These are phyloP conservation scores for Thereuonema tuberculata DNA, from an alignment of 1,140 invertebrate genomes.

Conservation along the genomic window DNA sequence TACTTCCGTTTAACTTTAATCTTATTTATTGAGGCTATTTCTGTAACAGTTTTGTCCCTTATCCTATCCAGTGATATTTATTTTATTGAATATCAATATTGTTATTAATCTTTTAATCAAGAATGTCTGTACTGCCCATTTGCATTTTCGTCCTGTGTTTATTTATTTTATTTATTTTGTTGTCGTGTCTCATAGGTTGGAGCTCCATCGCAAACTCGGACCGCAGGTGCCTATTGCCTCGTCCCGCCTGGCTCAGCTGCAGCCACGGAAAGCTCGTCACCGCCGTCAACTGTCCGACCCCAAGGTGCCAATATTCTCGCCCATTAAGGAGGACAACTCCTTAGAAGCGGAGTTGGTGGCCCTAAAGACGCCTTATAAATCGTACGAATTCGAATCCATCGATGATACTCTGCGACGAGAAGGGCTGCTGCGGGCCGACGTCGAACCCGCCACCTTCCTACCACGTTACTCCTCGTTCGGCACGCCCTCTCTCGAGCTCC, in stretches of 20 bases:
- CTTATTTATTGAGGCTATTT: no score
- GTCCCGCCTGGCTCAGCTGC: slow-evolving; percentile 28
- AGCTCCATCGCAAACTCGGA: no score
- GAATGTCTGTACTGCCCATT: no score
- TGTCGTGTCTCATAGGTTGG: no score
- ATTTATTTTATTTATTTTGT: no score
- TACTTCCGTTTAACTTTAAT: no score
- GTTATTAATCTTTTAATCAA: no score
- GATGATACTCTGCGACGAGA: slow-evolving; percentile 26
- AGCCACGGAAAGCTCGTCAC: slow-evolving; percentile 30
- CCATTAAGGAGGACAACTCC: slow-evolving; percentile 40
- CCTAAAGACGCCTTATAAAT: slow-evolving; percentile 31
- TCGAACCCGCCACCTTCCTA: slow-evolving; percentile 1
- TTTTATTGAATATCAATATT: no score
- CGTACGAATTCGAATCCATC: slow-evolving; percentile 37
- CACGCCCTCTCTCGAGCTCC: slow-evolving; percentile 26
- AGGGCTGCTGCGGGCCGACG: slow-evolving; percentile 1
- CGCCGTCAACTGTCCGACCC: slow-evolving; percentile 39
- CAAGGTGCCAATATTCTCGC: slow-evolving; percentile 38
- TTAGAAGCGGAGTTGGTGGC: slow-evolving; percentile 32
- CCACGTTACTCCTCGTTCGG: slow-evolving; percentile 7
- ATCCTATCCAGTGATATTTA: no score
- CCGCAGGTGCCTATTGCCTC: no score
- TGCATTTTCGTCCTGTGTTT: no score
- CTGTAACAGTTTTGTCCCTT: no score